These are phyloP conservation scores for Vireo altiloquus DNA, from an alignment of 2,113 vertebrate genomes.

Conservation along the genomic window DNA sequence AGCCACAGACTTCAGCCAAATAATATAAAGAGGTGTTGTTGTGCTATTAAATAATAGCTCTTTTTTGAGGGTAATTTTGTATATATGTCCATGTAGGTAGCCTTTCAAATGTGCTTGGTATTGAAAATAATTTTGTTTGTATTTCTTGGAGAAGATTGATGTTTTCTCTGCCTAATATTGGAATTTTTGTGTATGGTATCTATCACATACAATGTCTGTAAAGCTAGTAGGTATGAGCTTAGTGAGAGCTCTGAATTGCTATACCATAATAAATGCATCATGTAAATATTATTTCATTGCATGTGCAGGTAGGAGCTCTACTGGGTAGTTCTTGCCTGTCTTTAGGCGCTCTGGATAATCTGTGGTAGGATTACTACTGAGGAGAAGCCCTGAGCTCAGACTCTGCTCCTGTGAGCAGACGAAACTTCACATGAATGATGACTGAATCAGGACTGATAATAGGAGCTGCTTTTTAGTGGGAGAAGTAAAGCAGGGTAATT, in stretches of 20 bases:
- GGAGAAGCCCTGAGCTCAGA: not conserved
- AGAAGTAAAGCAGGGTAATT: not conserved
- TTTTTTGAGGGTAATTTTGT: not conserved
- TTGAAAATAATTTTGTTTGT: not conserved
- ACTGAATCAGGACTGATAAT: not conserved
- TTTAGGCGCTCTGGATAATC: not conserved
- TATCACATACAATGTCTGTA: not conserved
- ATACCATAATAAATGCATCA: not conserved
- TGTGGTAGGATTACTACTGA: not conserved
- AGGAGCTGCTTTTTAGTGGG: not conserved
- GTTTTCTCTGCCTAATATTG: not conserved
- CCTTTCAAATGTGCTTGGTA: not conserved
- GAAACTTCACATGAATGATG: not conserved
- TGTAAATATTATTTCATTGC: not conserved
- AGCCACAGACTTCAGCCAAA: not conserved
- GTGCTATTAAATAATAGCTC: not conserved
- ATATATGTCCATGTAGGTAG: not conserved
- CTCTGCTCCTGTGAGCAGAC: not conserved
- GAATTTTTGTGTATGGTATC: not conserved
- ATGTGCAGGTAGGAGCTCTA: not conserved
- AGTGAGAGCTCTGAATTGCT: not conserved
- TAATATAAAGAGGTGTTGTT: not conserved
- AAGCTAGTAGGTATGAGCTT: not conserved
- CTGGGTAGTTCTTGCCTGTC: not conserved
- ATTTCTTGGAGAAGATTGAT: not conserved